Conservation (phyloP, 2,113 vertebrate genomes). For the Circaetus gallicus region DNA sequence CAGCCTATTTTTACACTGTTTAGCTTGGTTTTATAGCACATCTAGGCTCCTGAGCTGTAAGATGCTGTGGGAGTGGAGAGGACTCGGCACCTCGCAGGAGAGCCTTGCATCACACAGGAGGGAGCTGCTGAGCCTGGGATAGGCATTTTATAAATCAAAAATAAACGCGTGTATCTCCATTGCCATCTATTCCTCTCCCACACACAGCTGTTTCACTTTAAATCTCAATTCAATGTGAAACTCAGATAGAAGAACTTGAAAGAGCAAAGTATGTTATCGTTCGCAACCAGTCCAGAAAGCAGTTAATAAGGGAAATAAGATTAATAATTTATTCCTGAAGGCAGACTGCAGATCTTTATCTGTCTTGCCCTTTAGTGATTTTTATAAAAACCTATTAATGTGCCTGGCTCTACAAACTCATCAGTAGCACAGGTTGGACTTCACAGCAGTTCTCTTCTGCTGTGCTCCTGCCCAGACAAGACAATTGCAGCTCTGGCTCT, state of each 20-base stretch:
- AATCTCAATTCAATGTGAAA: slow-evolving; percentile 40
- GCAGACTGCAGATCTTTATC: slow-evolving; percentile 51
- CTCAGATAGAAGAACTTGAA: slow-evolving; percentile 54
- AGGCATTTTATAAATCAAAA: slow-evolving; percentile 60
- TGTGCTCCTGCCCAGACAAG: not conserved
- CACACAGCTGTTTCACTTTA: slow-evolving; percentile 68
- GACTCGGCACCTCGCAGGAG: slow-evolving; percentile 33
- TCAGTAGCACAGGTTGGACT: not conserved
- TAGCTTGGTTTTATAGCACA: not conserved
- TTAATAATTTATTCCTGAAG: slow-evolving; percentile 54
- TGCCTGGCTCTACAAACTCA: not conserved
- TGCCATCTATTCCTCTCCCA: slow-evolving; percentile 59
- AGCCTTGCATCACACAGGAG: slow-evolving; percentile 37
- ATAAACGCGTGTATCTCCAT: slow-evolving; percentile 55
- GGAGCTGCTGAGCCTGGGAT: slow-evolving; percentile 55
- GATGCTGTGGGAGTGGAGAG: slow-evolving; percentile 55
- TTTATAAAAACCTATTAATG: not conserved
- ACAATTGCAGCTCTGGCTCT: not conserved
- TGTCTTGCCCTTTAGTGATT: not conserved
- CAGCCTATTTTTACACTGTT: slow-evolving; percentile 15
- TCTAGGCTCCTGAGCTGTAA: slow-evolving; percentile 10
- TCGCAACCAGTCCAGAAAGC: slow-evolving; percentile 35
- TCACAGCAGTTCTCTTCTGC: not conserved
- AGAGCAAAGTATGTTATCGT: slow-evolving; percentile 48
- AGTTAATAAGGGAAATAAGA: slow-evolving; percentile 58